Conservation (phyloP, 2,113 vertebrate genomes). For the Tachycineta bicolor region DNA sequence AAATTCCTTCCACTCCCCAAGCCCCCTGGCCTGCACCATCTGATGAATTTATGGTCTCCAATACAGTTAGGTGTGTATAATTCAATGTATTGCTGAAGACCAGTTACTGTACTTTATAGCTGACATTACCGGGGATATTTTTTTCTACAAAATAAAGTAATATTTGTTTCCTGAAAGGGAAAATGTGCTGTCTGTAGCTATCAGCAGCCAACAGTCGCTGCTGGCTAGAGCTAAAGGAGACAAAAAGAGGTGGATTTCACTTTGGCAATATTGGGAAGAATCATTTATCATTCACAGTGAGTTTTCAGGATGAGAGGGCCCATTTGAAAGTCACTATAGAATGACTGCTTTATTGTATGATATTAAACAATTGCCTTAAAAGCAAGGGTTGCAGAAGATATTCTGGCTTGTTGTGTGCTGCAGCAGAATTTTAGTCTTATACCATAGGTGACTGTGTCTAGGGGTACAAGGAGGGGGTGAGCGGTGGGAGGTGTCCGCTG, state of each 20-base stretch:
- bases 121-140: conserved; percentile 52
- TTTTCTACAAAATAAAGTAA: conserved; percentile 55
- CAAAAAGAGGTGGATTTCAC: conserved; percentile 36
- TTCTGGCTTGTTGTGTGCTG: not conserved
- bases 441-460: rapidly evolving
- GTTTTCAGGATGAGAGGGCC: not conserved
- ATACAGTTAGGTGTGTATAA: conserved; percentile 57
- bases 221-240: conserved; percentile 25
- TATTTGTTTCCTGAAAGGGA: conserved; percentile 61
- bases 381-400: not conserved
- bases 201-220: conserved; percentile 56
- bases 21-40: conserved; percentile 16
- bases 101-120: conserved; percentile 68
- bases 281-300: not conserved
- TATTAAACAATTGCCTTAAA: not conserved
- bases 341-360: not conserved
- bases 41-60: conserved; percentile 66
- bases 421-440: not conserved
- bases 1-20: conserved; percentile 50
- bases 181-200: conserved; percentile 47
- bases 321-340: not conserved
- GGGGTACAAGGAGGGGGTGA: not conserved
- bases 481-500: not conserved
- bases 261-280: not conserved
- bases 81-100: conserved; percentile 54